These are phyloP conservation scores for Listronotus bonariensis DNA, from an alignment of 1,140 invertebrate genomes.

Conservation along the genomic window DNA sequence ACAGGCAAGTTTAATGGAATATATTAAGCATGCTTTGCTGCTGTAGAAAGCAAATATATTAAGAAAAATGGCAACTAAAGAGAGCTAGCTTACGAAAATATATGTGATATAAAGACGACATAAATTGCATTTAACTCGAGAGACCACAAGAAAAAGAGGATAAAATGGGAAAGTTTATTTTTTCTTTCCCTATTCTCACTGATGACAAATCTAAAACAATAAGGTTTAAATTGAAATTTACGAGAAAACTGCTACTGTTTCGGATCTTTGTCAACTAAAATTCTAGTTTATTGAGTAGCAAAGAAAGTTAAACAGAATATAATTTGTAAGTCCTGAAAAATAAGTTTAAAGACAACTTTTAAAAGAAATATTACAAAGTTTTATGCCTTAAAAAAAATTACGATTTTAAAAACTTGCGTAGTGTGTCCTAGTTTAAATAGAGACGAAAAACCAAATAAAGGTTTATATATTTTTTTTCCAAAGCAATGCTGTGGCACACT, in stretches of 20 bases:
- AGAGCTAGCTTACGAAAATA: conserved; percentile 51
- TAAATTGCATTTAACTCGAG: conserved; percentile 51
- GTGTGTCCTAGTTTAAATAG: too few species aligned
- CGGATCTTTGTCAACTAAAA: conserved; percentile 13
- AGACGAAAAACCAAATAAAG: too few species aligned
- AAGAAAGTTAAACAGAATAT: conserved; percentile 20
- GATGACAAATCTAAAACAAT: conserved; percentile 51
- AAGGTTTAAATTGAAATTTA: conserved; percentile 49
- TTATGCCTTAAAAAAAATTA: too few species aligned
- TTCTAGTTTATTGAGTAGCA: conserved; percentile 29
- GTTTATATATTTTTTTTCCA: too few species aligned
- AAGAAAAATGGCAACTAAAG: conserved; percentile 53
- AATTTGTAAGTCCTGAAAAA: conserved; percentile 4
- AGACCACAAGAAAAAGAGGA: conserved; percentile 26
- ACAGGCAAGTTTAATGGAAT: conserved; percentile 52
- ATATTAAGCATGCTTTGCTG: conserved; percentile 50
- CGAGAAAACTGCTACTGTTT: conserved; percentile 30
- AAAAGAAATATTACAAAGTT: too few species aligned
- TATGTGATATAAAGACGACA: conserved; percentile 48
- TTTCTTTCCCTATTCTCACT: conserved; percentile 17
- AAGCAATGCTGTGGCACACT: too few species aligned
- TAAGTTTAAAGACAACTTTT: not conserved
- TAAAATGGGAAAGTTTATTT: conserved; percentile 40
- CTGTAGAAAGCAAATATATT: conserved; percentile 46
- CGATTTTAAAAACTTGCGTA: too few species aligned